Conservation (phyloP, 2,113 vertebrate genomes). For the Syngnathus typhle region DNA sequence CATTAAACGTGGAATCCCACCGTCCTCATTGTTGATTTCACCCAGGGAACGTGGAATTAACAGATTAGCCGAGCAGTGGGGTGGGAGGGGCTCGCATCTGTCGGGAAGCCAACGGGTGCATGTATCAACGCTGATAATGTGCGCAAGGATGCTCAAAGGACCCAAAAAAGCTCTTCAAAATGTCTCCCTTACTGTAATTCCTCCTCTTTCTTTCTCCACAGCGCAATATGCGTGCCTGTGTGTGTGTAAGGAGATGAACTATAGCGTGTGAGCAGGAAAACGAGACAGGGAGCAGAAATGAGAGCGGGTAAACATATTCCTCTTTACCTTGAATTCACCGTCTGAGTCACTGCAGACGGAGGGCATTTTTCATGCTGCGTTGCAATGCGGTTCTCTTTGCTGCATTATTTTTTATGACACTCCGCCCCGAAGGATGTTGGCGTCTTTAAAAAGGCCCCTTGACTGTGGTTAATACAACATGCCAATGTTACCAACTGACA, state of each 20-base stretch:
- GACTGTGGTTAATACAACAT: slow-evolving; percentile 57
- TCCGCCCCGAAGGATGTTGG: slow-evolving; percentile 47
- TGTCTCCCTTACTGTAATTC: slow-evolving; percentile 12
- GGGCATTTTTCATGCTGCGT: slow-evolving; percentile 66
- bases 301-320: slow-evolving; percentile 48
- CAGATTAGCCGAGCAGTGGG: slow-evolving; percentile 50
- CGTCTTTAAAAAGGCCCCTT: slow-evolving; percentile 50
- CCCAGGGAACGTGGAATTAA: slow-evolving; percentile 60
- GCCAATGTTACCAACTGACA: slow-evolving; percentile 46
- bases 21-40: slow-evolving; percentile 47
- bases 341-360: slow-evolving; percentile 65
- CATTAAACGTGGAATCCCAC: slow-evolving; percentile 33
- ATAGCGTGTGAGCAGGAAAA: slow-evolving; percentile 19
- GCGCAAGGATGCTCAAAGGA: slow-evolving; percentile 28
- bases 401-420: slow-evolving; percentile 54
- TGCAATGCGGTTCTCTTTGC: slow-evolving; percentile 45
- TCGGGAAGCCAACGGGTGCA: slow-evolving; percentile 26
- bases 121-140: slow-evolving; percentile 47
- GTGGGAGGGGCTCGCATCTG: slow-evolving; percentile 25
- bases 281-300: slow-evolving; percentile 24
- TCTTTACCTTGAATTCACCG: slow-evolving; percentile 55
- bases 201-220: not conserved
- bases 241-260: not conserved
- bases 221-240: too few relatives aligned
- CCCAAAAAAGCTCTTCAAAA: slow-evolving; percentile 34